Percentiles rank a stretch among this genome's conserved stretches.
phyloP scores from a whole-genome alignment of 2,113 vertebrate genomes.

The Scatophagus argus region DNA sequence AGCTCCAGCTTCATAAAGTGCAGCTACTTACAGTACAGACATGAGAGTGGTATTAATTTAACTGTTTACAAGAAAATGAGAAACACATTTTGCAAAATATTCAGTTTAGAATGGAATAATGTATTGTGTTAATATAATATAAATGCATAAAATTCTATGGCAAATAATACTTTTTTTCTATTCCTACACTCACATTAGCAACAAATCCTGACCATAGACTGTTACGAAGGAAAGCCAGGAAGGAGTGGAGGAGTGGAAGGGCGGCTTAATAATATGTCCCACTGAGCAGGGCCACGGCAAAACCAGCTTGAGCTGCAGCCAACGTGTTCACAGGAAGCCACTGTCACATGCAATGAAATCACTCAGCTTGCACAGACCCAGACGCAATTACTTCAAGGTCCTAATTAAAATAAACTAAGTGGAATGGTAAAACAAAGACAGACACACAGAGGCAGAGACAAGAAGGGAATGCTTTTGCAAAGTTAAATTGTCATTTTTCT shows the following conservation, averaged over 20 bases:
- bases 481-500: constrained; percentile 45
- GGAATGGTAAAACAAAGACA: background rate
- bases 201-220: constrained; percentile 1
- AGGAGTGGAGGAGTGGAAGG: background rate
- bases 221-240: background rate
- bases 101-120: background rate
- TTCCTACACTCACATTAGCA: background rate
- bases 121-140: background rate
- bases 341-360: constrained; percentile 42
- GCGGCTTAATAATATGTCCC: constrained; percentile 28
- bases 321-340: constrained; percentile 14
- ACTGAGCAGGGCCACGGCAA: constrained; percentile 21
- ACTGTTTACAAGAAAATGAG: background rate
- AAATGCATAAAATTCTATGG: background rate
- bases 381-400: constrained; percentile 42
- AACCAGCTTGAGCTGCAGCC: constrained; percentile 38
- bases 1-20: background rate
- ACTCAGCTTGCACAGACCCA: constrained; percentile 30
- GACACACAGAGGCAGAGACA: constrained; percentile 20
- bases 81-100: background rate
- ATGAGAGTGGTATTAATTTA: background rate
- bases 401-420: constrained; percentile 56
- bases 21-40: background rate
- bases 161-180: background rate
- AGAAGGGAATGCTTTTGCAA: constrained; percentile 8